Percentiles rank a stretch among this genome's conserved stretches.
Conservation (phyloP, 2,888 invertebrate genomes). For the Mythimna vitellina region DNA sequence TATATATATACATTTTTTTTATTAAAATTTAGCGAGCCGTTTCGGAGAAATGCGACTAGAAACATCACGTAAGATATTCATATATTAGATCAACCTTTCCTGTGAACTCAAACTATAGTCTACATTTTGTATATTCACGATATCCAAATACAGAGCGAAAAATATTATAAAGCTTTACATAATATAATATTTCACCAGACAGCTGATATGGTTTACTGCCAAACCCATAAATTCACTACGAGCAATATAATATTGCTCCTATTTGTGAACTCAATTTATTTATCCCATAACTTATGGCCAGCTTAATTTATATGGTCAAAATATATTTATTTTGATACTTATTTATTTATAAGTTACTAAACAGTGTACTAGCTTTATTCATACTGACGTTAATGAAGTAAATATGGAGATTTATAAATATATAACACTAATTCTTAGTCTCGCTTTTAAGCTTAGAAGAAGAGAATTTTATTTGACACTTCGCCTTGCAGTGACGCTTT, state of each 20-base stretch:
- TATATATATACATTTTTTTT: no score
- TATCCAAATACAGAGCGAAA: constrained; percentile 22
- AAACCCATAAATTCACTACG: constrained; percentile 32
- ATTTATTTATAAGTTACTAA: constrained; percentile 14
- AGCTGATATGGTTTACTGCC: constrained; percentile 42
- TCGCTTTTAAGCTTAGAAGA: background rate
- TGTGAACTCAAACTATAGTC: background rate
- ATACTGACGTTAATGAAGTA: constrained; percentile 17
- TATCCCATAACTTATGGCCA: constrained; percentile 46
- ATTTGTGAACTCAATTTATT: constrained; percentile 45
- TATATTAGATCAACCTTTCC: no score
- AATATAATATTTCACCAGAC: constrained; percentile 35
- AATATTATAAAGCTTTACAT: constrained; percentile 15
- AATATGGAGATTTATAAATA: constrained; percentile 28
- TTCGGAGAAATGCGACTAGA: no score
- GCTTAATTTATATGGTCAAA: constrained; percentile 33
- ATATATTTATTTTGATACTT: constrained; percentile 30
- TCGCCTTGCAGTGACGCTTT: background rate
- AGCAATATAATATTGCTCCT: constrained; percentile 42
- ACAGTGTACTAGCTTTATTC: background rate
- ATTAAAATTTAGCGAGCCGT: no score
- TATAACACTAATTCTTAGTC: constrained; percentile 7
- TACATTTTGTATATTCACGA: background rate
- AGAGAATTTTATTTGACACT: constrained; percentile 27
- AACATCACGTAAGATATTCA: no score